Conservation (phyloP, 2,113 vertebrate genomes). For the Myiozetetes cayanensis region DNA sequence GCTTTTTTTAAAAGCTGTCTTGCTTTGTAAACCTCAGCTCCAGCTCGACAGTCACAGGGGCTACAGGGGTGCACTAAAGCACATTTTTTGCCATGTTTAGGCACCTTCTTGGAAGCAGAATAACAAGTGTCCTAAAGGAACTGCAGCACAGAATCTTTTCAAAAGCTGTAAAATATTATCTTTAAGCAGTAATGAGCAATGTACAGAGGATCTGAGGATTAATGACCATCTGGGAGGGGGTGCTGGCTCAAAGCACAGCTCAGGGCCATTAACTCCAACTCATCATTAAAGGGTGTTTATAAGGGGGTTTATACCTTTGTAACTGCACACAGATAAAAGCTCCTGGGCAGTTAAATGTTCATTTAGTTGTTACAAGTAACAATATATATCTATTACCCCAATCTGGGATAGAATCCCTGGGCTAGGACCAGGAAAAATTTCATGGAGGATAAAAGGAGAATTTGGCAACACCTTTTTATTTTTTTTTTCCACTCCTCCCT, state of each 20-base stretch:
- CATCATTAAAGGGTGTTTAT: neutral
- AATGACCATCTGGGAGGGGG: neutral
- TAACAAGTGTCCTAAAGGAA: neutral
- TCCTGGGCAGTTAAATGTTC: neutral
- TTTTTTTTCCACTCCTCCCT: rapidly evolving
- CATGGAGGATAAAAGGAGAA: neutral
- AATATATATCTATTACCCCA: neutral
- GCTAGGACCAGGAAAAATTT: neutral
- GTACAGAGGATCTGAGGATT: neutral
- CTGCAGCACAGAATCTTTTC: neutral
- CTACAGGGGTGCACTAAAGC: neutral
- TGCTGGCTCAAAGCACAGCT: neutral
- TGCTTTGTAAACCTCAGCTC: neutral
- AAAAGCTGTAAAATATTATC: neutral
- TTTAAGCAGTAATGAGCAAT: neutral
- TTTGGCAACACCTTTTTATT: rapidly evolving
- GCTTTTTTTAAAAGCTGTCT: neutral
- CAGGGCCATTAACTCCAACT: neutral
- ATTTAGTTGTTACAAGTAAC: neutral
- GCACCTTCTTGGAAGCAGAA: neutral
- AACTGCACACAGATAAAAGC: neutral
- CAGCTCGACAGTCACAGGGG: neutral
- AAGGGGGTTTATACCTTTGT: neutral
- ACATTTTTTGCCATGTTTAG: neutral
- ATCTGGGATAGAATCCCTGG: neutral